Conservation (phyloP, 2,797 vertebrate species). For the Neopelma chrysocephalum region DNA sequence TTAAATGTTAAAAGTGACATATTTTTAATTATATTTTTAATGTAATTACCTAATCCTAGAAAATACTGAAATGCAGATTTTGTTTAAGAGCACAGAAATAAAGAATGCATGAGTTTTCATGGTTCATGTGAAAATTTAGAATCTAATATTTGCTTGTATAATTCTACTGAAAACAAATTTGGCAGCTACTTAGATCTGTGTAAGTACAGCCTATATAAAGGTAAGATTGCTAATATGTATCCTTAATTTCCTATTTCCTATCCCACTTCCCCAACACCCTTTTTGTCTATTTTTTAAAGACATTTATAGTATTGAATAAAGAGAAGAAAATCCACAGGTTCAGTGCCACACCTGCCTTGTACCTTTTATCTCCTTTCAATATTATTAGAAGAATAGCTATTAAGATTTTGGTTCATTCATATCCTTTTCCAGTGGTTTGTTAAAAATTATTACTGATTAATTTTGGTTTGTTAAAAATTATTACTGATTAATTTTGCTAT, state of each 20-base stretch:
- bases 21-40: neutral
- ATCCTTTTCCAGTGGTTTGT: constrained; percentile 85
- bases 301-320: constrained; percentile 96
- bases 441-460: neutral
- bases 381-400: constrained; percentile 92
- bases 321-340: constrained; percentile 93
- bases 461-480: neutral
- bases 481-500: neutral
- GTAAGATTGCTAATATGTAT: neutral
- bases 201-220: neutral
- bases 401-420: constrained; percentile 96
- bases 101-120: neutral
- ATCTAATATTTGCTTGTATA: neutral
- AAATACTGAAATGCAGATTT: neutral
- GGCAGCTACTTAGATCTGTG: neutral
- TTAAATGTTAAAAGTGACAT: neutral
- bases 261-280: fast-evolving
- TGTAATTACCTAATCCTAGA: neutral
- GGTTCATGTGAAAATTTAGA: neutral
- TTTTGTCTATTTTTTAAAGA: constrained; percentile 74
- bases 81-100: neutral
- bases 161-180: neutral
- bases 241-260: neutral
- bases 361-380: constrained; percentile 93
- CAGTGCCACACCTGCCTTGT: constrained; percentile 92